Evolutionary conservation across 2,113 vertebrate genomes (phyloP), one percentile per base, ranked within the genome.

Genomic region (Ibidorhyncha struthersii): DNA sequence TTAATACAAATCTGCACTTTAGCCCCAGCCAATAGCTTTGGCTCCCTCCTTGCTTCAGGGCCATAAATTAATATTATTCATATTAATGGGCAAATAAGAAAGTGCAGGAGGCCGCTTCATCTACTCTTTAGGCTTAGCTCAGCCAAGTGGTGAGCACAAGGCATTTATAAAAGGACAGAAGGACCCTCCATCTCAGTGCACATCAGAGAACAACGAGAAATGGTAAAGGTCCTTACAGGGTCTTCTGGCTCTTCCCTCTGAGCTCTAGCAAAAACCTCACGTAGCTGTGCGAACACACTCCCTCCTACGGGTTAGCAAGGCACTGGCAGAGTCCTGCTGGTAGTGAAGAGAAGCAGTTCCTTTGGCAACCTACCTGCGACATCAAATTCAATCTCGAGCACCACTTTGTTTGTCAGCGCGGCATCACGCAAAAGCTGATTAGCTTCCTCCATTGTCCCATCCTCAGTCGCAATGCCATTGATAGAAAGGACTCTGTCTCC

Each of bases 391-490:
- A 99, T 94, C 95, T 99, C 99, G 3, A 99, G 97, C 27, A 98
- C 98, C 61, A 99, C 99, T 95, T 98, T 99, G 95, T 98, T 99
- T 14, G 99, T 96, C 77, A 99, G 98, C 0, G 99, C 99, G 0
- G 99, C 99, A 6, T 99, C 99, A 78, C 99, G 97, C 92, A 99
- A 97, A n/a, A 99, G 99, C 98, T 99, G 99, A 91, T 99, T 99
- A 90, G 99, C 99, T 62, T 99, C 99, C 86, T 99, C 99, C 98
- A 99, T 97, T 4, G 99, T 99, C 62, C 99, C 99, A 0, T 99
- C 99, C 96, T 99, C 99, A 1, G 99, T 99, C 1, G 99, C 98
- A 12, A 99, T 98, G 90, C 99, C 99, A 0, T 99, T 99, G 94
- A 99, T 99, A 89, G 99, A 99, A 72, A 99, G 97, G 21, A 99